Conservation (phyloP, 1,140 invertebrate genomes). For the Onthophagus taurus region DNA sequence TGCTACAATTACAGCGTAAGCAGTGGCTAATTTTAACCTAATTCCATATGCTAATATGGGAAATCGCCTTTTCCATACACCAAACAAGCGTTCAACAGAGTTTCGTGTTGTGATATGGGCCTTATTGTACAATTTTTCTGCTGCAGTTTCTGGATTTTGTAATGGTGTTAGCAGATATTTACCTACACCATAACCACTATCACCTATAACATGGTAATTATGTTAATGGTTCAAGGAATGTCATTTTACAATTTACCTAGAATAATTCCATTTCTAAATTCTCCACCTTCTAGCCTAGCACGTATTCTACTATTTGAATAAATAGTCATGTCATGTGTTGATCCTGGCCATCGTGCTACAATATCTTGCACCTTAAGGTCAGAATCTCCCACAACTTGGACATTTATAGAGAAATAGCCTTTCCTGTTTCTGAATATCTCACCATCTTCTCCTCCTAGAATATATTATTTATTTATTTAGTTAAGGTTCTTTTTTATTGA, state of each 20-base stretch:
- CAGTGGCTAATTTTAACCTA: conserved; percentile 22
- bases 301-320: conserved; percentile 17
- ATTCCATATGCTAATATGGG: conserved; percentile 24
- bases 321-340: conserved; percentile 9
- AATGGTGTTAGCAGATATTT: conserved; percentile 29
- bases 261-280: conserved; percentile 21
- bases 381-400: conserved; percentile 33
- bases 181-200: not conserved
- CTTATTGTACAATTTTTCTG: conserved; percentile 30
- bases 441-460: conserved; percentile 2
- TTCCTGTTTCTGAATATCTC: conserved; percentile 24
- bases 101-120: conserved; percentile 33
- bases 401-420: conserved; percentile 37
- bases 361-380: conserved; percentile 32
- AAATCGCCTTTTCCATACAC: conserved; percentile 33
- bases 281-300: not conserved
- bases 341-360: conserved; percentile 34
- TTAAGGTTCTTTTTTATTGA: not conserved
- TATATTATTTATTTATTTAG: not conserved
- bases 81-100: conserved; percentile 31
- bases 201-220: conserved; percentile 29
- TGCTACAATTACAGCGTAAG: conserved; percentile 27
- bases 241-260: conserved; percentile 22
- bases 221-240: conserved; percentile 30
- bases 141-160: conserved; percentile 19